Conservation (phyloP, 2,113 vertebrate genomes). For the Quiscalus mexicanus region DNA sequence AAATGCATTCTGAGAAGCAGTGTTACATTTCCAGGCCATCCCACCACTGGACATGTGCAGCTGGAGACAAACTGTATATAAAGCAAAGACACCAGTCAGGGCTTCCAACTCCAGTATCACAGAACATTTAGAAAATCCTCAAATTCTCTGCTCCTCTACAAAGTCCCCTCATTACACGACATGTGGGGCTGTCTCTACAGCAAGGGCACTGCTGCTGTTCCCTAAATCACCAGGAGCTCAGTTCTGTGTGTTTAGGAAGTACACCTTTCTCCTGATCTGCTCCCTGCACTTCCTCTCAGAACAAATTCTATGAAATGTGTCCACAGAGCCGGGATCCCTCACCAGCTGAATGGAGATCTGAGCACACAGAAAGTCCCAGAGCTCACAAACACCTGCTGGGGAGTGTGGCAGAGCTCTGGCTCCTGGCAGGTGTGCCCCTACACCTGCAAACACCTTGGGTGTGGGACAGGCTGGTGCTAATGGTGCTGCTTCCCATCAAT, state of each 20-base stretch:
- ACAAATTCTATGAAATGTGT: neutral
- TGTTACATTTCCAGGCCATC: neutral
- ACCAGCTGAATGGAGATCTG: neutral
- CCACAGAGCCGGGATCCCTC: neutral
- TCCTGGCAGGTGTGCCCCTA: neutral
- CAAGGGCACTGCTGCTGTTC: neutral
- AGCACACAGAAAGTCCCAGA: neutral
- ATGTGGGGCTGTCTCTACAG: neutral
- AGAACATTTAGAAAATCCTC: neutral
- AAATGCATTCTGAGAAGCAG: neutral
- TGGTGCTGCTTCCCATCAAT: neutral
- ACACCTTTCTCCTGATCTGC: neutral
- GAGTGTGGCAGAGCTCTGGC: neutral
- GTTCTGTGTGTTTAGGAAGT: neutral
- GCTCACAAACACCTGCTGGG: neutral
- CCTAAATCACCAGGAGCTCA: neutral
- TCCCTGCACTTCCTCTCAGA: neutral
- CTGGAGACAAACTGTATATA: neutral
- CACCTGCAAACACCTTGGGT: rapidly evolving
- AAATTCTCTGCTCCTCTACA: neutral
- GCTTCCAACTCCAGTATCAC: neutral
- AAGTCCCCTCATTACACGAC: neutral
- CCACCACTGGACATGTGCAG: neutral
- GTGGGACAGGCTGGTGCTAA: neutral
- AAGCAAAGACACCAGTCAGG: neutral